Base-by-base conservation (phyloP, 2,113 vertebrate genomes). In the Ciconia stormi region DNA sequence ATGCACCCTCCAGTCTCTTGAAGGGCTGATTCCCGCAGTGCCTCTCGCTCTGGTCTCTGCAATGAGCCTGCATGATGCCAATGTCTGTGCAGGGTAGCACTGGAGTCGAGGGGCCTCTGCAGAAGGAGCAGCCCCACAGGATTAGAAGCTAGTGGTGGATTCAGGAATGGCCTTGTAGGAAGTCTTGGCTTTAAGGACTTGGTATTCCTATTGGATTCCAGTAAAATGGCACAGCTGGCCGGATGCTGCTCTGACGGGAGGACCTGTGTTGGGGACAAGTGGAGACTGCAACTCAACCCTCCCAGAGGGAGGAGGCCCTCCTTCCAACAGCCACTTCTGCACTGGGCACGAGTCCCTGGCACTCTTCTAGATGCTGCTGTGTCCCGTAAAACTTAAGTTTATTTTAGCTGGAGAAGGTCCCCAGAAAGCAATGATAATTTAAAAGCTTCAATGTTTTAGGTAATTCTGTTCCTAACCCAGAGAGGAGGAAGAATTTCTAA, bases 1-100 rank as follows among this genome's bases (percentile, higher is more conserved):
- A 7, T 49, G 76, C 3, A 21, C 21, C 18, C 13, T 89, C 49
- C 7, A 14, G 16, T 6, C n/a, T 34, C 72, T 71, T 0, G 0
- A 38, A 90, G 80, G 46, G 46, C 44, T 36, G 38, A 7, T 73
- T 56, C 10, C 49, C 1, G 3, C 17, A 21, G 49, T 23, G 38
- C 34, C 55, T 30, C 76, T 82, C 2, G 0, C 52, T 47, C 72
- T 40, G 16, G 14, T 73, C 40, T 79, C 61, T 58, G 30, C 30
- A 34, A 1, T 16, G 44, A 69, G 8, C 4, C 18, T 29, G 9
- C 5, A 11, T 1, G 10, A 46, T 50, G 67, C 8, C 21, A 50
- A 0, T 32, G 59, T 53, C 77, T 71, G 56, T 5, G 5, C 4
- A 49, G 61, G 23, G 40, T 13, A 50, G 44, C 19, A 25, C 38